These are phyloP conservation scores for Scelioninae gen. 2 DNA, from an alignment of 2,888 invertebrate species.

Conservation along the genomic window DNA sequence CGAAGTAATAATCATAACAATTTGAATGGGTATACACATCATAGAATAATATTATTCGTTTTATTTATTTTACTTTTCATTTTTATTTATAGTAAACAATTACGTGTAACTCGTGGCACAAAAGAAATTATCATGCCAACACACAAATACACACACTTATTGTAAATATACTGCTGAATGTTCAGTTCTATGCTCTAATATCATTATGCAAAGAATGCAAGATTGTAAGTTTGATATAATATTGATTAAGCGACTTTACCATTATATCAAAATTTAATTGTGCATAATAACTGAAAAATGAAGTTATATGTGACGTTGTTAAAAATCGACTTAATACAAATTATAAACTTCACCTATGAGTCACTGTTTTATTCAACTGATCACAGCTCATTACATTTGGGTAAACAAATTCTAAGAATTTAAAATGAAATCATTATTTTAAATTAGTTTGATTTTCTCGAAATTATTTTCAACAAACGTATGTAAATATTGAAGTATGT, in stretches of 20 bases:
- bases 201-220: constrained; percentile 23
- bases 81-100: constrained; percentile 24
- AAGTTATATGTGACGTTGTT: constrained; percentile 5
- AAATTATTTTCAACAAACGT: constrained; percentile 26
- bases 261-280: constrained; percentile 5
- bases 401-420: constrained; percentile 18
- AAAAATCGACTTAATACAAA: constrained; percentile 35
- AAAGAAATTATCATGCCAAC: no score
- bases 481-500: constrained; percentile 20
- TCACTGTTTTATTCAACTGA: constrained; percentile 31
- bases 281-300: constrained; percentile 29
- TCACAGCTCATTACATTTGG: constrained; percentile 6
- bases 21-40: no score
- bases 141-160: constrained; percentile 37
- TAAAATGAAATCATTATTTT: constrained; percentile 10
- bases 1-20: no score
- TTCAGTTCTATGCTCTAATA: constrained; percentile 8
- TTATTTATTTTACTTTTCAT: constrained; percentile 22
- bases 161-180: constrained; percentile 35
- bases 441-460: constrained; percentile 17
- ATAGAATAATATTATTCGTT: not conserved
- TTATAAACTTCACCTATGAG: constrained; percentile 27
- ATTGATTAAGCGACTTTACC: not conserved
- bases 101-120: constrained; percentile 4
- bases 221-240: not conserved